Evolutionary conservation across 2,888 invertebrate genomes (phyloP), one percentile per base, ranked within the genome.

Genomic region (Melitaea athalia): DNA sequence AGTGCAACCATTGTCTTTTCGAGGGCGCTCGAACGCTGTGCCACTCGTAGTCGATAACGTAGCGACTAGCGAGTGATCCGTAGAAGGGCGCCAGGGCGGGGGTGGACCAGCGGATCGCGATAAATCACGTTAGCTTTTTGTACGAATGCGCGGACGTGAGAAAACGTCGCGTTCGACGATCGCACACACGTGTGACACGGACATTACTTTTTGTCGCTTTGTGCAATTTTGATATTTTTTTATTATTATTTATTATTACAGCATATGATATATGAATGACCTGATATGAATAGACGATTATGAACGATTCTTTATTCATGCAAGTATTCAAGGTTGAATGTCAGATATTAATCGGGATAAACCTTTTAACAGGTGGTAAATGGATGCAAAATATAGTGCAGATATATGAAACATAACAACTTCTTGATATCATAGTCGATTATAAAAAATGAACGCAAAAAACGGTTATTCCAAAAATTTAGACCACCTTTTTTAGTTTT

Each of bases 111-210:
- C 76, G 74, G 72, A 74, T 75, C 77, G 76, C 74, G 74, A 88
- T 88, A 88, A 86, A 87, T 86, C 88, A 87, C 77, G 79, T 72
- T 45, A 69, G 67, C 75, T 77, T 78, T 79, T 78, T 84, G 82
- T 79, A 76, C 74, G 73, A 59, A 60, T 60, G 59, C 72, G 67
- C 78, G 79, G 79, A 85, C 88, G 87, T 88, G 89, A 86, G 88
- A 87, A 86, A 78, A 66, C 72, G 71, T 71, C 72, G 78, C 78
- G 79, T 76, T 77, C 76, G 76, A 75, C 75, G 80, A 81, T 84
- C 82, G 84, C 80, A 82, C 79, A 82, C 87, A 86, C 85, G 84
- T 85, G 85, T 75, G 73, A 76, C 75, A 74, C 75, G 77, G 74
- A 65, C 69, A 65, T 62, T 63, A 65, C 63, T 59, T 67, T 62